phyloP scores from a whole-genome alignment of 64 coral and sea anemone species.

The Catalaphyllia jardinei region DNA sequence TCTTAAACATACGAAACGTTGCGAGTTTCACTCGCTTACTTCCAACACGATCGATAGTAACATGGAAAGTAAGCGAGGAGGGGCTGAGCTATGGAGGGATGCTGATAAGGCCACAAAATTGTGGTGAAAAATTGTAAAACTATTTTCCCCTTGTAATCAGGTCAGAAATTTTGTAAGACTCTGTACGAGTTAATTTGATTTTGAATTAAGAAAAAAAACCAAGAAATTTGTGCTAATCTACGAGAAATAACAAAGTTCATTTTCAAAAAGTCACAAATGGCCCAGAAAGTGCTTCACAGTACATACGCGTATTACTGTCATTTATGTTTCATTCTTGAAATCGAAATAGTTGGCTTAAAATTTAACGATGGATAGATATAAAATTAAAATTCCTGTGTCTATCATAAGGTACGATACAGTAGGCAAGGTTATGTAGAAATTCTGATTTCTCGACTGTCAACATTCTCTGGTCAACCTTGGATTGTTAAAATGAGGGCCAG shows the following conservation, averaged over 20 bases:
- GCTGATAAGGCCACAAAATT: not conserved
- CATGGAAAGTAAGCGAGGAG: not conserved
- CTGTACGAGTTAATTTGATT: not conserved
- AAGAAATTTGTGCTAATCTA: not conserved
- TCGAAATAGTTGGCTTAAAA: not conserved
- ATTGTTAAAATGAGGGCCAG: too few relatives aligned
- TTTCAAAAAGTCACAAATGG: not conserved
- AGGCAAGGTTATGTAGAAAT: not conserved
- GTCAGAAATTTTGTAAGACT: not conserved
- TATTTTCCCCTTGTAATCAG: not conserved
- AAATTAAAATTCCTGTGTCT: not conserved
- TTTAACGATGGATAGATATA: not conserved
- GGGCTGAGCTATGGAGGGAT: not conserved
- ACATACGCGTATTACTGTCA: not conserved
- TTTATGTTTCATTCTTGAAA: not conserved
- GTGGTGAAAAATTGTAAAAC: not conserved
- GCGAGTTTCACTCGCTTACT: not conserved
- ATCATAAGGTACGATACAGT: not conserved
- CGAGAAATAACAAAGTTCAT: not conserved
- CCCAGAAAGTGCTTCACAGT: not conserved
- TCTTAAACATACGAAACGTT: slow-evolving; percentile 11
- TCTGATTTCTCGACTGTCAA: not conserved
- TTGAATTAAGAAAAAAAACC: not conserved
- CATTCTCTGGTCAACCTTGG: not conserved
- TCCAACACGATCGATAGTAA: slow-evolving; percentile 6